Conservation (phyloP, 2,113 vertebrate species). For the Vulpes ferrilata region DNA sequence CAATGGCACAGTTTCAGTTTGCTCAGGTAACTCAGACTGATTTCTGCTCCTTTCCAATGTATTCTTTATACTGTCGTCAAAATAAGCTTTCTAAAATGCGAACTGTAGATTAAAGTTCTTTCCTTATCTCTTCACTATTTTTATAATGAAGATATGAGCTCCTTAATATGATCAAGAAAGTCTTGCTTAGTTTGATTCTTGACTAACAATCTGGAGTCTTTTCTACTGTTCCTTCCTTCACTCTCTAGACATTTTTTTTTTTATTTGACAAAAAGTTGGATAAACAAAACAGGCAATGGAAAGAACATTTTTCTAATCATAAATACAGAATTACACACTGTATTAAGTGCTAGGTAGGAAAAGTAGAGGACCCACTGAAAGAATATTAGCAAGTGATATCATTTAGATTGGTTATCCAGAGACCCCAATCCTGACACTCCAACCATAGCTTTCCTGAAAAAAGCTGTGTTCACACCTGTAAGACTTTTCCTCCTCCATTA, state of each 20-base stretch:
- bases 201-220: background rate
- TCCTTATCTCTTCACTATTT: background rate
- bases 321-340: background rate
- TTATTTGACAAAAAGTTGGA: background rate
- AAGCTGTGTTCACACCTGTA: background rate
- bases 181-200: background rate
- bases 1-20: background rate
- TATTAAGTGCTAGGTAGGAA: background rate
- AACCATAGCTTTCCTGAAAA: background rate
- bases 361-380: background rate
- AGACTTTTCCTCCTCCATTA: background rate
- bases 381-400: background rate
- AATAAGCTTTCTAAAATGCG: background rate
- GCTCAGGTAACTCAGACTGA: background rate
- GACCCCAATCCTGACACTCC: background rate
- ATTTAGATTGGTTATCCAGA: background rate
- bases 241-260: background rate
- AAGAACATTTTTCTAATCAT: background rate
- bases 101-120: background rate
- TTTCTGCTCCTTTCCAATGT: background rate
- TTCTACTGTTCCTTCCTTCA: background rate
- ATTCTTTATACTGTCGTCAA: background rate
- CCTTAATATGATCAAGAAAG: background rate
- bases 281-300: background rate
- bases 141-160: background rate